Conservation (phyloP, 2,888 invertebrate species). For the Scaptomyza reducta region DNA sequence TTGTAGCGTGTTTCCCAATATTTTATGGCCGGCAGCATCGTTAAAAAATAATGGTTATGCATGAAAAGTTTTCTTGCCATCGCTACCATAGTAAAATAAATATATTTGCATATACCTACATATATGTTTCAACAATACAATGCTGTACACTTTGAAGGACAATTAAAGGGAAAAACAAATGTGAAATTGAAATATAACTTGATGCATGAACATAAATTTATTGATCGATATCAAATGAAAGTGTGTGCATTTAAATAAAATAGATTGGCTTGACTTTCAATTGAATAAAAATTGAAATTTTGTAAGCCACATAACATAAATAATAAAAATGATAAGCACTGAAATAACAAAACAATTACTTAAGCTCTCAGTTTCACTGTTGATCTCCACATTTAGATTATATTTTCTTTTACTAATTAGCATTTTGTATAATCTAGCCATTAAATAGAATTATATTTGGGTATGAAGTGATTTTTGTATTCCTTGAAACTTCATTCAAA, state of each 20-base stretch:
- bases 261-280: not conserved
- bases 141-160: not conserved
- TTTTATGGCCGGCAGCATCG: conserved; percentile 26
- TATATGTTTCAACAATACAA: not conserved
- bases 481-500: not conserved
- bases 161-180: not conserved
- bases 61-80: conserved; percentile 1
- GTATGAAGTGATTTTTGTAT: not conserved
- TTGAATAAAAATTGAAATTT: not conserved
- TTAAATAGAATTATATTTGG: not conserved
- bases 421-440: not conserved
- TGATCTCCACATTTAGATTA: not conserved
- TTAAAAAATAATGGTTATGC: conserved; percentile 40
- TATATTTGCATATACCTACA: not conserved
- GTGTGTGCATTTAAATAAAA: not conserved
- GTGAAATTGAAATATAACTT: not conserved
- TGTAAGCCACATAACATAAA: not conserved
- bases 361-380: not conserved
- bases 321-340: too few species aligned
- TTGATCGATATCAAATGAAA: not conserved
- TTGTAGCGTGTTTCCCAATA: conserved; percentile 17
- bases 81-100: not conserved
- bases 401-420: not conserved
- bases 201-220: not conserved
- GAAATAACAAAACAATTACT: not conserved